These are phyloP conservation scores for Riptortus pedestris DNA, from an alignment of 1,140 invertebrate genomes.

Conservation along the genomic window DNA sequence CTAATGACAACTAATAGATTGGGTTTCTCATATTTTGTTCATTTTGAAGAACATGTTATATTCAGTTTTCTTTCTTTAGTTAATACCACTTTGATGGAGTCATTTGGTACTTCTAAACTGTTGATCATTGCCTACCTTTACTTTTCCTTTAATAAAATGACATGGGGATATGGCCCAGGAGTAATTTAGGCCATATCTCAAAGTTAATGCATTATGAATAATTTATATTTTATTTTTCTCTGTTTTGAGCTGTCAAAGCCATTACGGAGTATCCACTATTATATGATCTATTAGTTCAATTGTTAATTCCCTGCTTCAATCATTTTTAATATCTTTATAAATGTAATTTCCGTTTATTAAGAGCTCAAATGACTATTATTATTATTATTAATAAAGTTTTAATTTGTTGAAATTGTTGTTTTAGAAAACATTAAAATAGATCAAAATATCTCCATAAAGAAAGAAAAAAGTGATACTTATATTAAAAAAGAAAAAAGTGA, in stretches of 20 bases:
- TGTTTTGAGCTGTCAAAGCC: background rate
- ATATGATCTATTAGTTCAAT: background rate
- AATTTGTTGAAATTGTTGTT: background rate
- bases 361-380: background rate
- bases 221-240: background rate
- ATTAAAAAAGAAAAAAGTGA: slow-evolving; percentile 15
- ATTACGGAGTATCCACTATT: background rate
- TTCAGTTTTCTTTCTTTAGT: too few species aligned
- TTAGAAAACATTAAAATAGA: slow-evolving; percentile 1
- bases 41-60: too few species aligned
- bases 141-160: too few species aligned
- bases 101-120: too few species aligned
- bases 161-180: too few species aligned
- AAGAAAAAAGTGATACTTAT: slow-evolving; percentile 6
- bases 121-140: too few species aligned
- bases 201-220: too few species aligned
- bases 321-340: background rate
- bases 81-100: too few species aligned
- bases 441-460: background rate
- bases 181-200: too few species aligned
- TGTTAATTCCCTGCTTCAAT: background rate
- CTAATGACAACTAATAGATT: too few species aligned
- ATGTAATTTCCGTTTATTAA: background rate
- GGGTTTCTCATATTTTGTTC: too few species aligned
- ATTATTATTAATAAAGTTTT: background rate